Conservation (phyloP, 2,888 invertebrate species). For the Drosophila yooni region DNA sequence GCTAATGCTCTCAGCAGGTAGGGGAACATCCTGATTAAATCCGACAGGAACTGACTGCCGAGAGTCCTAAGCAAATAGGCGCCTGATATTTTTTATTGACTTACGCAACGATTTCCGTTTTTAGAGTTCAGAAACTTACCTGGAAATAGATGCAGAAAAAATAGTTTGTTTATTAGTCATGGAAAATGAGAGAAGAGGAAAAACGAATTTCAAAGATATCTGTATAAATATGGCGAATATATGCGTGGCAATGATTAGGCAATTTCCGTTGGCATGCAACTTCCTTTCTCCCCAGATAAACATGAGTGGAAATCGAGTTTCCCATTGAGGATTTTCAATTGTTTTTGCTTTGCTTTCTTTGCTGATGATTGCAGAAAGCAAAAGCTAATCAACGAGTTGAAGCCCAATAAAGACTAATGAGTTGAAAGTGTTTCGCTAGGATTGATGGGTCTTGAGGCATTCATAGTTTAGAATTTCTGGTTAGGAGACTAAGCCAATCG, state of each 20-base stretch:
- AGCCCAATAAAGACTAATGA: slow-evolving; percentile 36
- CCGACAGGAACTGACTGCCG: slow-evolving; percentile 42
- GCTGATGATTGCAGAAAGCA: slow-evolving; percentile 12
- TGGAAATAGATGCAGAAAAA: slow-evolving; percentile 48
- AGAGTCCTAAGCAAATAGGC: slow-evolving; percentile 67
- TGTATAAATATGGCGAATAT: slow-evolving; percentile 41
- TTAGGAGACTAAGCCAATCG: no score
- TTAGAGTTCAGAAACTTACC: slow-evolving; percentile 61
- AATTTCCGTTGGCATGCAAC: slow-evolving; percentile 71
- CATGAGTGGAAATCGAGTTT: slow-evolving; percentile 59
- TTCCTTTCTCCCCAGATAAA: slow-evolving; percentile 29
- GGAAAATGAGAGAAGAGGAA: slow-evolving; percentile 13
- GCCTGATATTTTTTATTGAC: slow-evolving; percentile 62
- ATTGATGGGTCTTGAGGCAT: no score
- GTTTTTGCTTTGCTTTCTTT: slow-evolving; percentile 1
- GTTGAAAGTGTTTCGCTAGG: slow-evolving; percentile 3
- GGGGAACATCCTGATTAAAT: slow-evolving; percentile 32
- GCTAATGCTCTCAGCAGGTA: slow-evolving; percentile 56
- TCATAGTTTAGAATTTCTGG: no score
- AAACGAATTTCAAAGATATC: slow-evolving; percentile 54
- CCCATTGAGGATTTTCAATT: slow-evolving; percentile 36
- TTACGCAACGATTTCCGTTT: slow-evolving; percentile 71
- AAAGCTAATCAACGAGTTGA: slow-evolving; percentile 29
- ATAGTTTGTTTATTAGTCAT: slow-evolving; percentile 56
- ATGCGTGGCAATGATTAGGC: slow-evolving; percentile 73